Percentiles rank a stretch among this genome's conserved stretches.
Conservation (phyloP, 2,888 invertebrate genomes). For the Nephrocerus scutellatus region DNA sequence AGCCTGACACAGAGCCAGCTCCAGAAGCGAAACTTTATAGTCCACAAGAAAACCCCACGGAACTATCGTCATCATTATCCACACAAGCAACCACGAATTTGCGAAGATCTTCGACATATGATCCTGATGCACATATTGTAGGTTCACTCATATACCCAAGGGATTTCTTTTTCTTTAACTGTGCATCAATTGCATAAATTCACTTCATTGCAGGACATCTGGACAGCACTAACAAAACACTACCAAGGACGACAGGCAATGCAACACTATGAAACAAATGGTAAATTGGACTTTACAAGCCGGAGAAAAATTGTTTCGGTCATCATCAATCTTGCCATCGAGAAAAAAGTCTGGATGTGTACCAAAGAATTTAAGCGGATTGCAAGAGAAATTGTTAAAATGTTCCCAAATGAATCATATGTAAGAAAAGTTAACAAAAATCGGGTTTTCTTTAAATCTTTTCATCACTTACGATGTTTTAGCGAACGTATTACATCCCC, state of each 20-base stretch:
- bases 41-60: no score
- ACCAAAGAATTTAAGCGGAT: slow-evolving; percentile 22
- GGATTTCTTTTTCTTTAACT: no score
- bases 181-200: no score
- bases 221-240: slow-evolving; percentile 10
- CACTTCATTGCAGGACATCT: no score
- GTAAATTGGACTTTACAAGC: slow-evolving; percentile 22
- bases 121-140: no score
- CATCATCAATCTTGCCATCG: slow-evolving; percentile 22
- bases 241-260: slow-evolving; percentile 22
- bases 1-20: not conserved
- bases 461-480: no score
- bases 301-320: slow-evolving; percentile 23
- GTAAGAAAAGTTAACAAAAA: slow-evolving; percentile 16
- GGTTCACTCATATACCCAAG: no score
- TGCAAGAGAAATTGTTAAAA: slow-evolving; percentile 24
- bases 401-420: slow-evolving; percentile 27
- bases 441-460: not conserved
- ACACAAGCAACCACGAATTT: no score
- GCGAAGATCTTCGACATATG: no score
- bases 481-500: slow-evolving; percentile 26
- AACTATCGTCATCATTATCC: no score
- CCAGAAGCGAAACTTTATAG: not conserved
- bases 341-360: slow-evolving; percentile 19
- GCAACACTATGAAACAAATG: slow-evolving; percentile 24